A percentile compares a stretch with the other conserved stretches of the same genome.
Evolutionary conservation across 1,140 invertebrate species (phyloP).

Genomic region (Trichomalopsis sarcophagae): DNA sequence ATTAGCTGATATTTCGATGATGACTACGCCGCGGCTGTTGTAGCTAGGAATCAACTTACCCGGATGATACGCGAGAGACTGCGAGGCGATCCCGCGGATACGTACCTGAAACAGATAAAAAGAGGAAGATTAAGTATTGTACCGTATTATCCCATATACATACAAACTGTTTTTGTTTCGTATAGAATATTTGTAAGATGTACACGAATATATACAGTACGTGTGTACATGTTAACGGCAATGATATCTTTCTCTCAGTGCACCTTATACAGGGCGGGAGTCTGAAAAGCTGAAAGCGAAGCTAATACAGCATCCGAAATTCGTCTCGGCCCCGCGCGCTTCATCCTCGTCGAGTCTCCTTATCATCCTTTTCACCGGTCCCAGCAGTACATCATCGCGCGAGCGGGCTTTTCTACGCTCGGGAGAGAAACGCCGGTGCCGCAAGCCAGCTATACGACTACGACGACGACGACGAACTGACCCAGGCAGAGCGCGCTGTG

Average conservation of each 20-base stretch:
- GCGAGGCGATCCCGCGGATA: background rate
- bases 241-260: too few relatives aligned
- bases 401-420: background rate
- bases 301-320: background rate
- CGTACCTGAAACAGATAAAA: background rate
- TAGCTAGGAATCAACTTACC: too few relatives aligned
- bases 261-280: too few relatives aligned
- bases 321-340: background rate
- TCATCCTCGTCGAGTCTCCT: background rate
- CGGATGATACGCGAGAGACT: too few relatives aligned
- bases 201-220: too few relatives aligned
- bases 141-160: too few relatives aligned
- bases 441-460: background rate
- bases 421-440: background rate
- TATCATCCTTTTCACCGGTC: slow-evolving; percentile 19
- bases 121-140: too few relatives aligned
- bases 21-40: background rate
- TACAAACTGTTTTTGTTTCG: too few relatives aligned
- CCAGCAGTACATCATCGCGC: background rate
- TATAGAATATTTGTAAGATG: too few relatives aligned
- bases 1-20: background rate
- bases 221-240: too few relatives aligned
- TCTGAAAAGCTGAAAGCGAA: too few relatives aligned
- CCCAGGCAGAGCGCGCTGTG: slow-evolving; percentile 27
- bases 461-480: background rate